A percentile compares a stretch with the other conserved stretches of the same genome.
Evolutionary conservation across 2,797 vertebrate genomes (phyloP).

Genomic region (Poecilia gillii): DNA sequence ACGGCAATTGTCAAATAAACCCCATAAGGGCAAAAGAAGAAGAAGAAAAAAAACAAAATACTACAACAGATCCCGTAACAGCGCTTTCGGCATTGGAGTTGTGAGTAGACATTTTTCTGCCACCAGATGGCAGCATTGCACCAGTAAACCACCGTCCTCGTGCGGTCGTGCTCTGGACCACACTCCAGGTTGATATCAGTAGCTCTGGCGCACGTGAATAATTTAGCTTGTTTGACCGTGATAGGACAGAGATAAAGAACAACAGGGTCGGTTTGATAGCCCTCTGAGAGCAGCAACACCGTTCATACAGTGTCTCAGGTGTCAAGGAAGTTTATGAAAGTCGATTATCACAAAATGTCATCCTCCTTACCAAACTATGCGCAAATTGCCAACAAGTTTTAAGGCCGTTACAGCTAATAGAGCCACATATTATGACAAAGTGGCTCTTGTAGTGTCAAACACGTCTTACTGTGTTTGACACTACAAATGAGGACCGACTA

Average conservation of each 20-base stretch:
- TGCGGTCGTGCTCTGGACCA: neutral
- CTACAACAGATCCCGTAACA: too few species aligned
- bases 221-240: constrained; percentile 56
- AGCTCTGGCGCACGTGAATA: constrained; percentile 47
- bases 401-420: neutral
- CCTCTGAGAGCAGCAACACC: neutral
- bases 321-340: constrained; percentile 19
- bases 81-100: neutral
- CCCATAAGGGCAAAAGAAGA: neutral
- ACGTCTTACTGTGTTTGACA: constrained; percentile 24
- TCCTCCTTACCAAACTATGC: neutral
- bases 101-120: neutral
- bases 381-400: neutral
- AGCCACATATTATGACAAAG: constrained; percentile 1
- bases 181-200: constrained; percentile 15
- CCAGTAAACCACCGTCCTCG: neutral
- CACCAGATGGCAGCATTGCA: constrained; percentile 53
- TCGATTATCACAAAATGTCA: neutral
- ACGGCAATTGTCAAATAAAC: neutral
- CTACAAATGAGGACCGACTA: constrained; percentile 32
- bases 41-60: too few species aligned
- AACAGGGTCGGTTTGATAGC: constrained; percentile 22
- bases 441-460: neutral
- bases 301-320: constrained; percentile 8
- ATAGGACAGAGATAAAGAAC: constrained; percentile 53